Evolutionary conservation across 1,140 invertebrate genomes (phyloP).

Genomic region (Microvelia longipes): DNA sequence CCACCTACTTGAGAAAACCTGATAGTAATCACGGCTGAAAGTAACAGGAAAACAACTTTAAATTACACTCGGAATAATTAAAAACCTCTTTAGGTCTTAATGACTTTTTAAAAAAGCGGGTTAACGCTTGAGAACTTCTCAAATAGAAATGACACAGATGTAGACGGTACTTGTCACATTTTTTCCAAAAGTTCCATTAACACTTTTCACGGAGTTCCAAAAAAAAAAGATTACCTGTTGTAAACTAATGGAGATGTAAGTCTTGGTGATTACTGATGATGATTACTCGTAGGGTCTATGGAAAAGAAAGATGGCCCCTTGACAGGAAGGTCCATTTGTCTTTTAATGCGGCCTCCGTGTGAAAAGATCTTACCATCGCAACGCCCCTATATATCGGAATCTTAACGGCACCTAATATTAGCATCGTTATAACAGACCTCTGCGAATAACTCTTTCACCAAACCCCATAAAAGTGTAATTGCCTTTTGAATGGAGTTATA

Average conservation of each 20-base stretch:
- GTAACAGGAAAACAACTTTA: no score
- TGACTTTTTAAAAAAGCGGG: neutral
- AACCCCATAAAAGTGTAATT: neutral
- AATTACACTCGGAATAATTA: no score
- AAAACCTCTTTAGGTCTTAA: neutral
- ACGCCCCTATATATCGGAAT: neutral
- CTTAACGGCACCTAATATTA: neutral
- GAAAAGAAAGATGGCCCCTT: neutral
- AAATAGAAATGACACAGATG: neutral
- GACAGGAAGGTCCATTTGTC: neutral
- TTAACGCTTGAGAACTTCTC: neutral
- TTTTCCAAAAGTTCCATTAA: neutral
- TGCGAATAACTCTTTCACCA: neutral
- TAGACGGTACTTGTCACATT: no score
- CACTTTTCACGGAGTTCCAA: neutral
- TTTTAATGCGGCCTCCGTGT: neutral
- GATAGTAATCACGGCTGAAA: no score
- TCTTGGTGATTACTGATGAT: neutral
- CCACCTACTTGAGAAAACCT: no score
- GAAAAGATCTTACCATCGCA: neutral
- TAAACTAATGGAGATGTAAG: neutral
- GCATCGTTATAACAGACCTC: neutral
- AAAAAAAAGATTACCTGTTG: neutral
- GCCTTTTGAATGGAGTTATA: neutral
- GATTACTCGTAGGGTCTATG: neutral